Evolutionary conservation across 2,888 invertebrate genomes (phyloP).

Genomic region (Pachliopta kotzebuea): DNA sequence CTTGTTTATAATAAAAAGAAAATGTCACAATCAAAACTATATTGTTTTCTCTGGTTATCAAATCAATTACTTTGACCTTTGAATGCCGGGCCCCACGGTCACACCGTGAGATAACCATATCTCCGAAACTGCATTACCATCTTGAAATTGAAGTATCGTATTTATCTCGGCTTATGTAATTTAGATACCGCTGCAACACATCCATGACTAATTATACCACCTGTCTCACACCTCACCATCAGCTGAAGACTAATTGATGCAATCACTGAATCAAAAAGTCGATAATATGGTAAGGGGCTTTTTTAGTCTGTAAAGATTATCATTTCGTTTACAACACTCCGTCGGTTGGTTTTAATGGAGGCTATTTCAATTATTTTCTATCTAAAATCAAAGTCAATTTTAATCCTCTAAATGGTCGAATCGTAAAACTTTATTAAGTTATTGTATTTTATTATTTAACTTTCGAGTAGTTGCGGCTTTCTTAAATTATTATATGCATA

Average conservation of each 20-base stretch:
- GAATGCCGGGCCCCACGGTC: constrained; percentile 3
- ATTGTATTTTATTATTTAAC: constrained; percentile 17
- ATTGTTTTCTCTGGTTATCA: constrained; percentile 22
- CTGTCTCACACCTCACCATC: constrained; percentile 37
- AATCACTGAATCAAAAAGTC: constrained; percentile 29
- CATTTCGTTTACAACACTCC: constrained; percentile 14
- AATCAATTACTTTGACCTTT: constrained; percentile 29
- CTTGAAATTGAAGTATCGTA: constrained; percentile 22
- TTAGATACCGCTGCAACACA: constrained; percentile 26
- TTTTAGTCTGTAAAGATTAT: constrained; percentile 24
- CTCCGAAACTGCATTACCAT: constrained; percentile 25
- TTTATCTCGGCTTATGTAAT: constrained; percentile 29
- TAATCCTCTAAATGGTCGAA: constrained; percentile 18
- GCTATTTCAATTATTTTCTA: constrained; percentile 14
- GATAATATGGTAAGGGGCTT: constrained; percentile 25
- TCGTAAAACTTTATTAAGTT: constrained; percentile 18
- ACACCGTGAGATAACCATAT: constrained; percentile 23
- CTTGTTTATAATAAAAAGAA: background rate
- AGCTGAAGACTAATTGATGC: constrained; percentile 39
- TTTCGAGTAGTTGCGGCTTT: constrained; percentile 12
- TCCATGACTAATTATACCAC: constrained; percentile 37
- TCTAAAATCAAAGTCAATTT: constrained; percentile 11
- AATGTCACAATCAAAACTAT: background rate
- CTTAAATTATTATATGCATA: constrained; percentile 7
- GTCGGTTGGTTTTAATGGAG: constrained; percentile 11